A percentile compares a stretch with the other conserved stretches of the same genome.
These are phyloP conservation scores for Protonemura montana DNA, from an alignment of 2,888 invertebrate species.

Conservation along the genomic window DNA sequence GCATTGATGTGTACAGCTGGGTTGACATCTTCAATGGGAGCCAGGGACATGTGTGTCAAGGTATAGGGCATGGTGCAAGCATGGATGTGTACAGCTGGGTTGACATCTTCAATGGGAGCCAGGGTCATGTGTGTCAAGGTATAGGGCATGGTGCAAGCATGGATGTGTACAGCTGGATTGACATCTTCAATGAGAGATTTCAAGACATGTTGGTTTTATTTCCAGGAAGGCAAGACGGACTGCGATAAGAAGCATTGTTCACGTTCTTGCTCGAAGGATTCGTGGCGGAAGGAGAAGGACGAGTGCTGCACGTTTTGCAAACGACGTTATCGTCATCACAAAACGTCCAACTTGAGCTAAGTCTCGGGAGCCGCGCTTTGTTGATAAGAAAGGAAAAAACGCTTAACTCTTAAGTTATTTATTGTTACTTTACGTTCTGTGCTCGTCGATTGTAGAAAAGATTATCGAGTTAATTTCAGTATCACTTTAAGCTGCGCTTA, in stretches of 20 bases:
- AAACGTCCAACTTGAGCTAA: conserved; percentile 38
- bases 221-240: conserved; percentile 80
- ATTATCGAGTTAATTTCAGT: neutral
- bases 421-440: neutral
- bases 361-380: conserved; percentile 43
- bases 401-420: neutral
- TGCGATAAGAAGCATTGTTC: conserved; percentile 84
- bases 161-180: too few species aligned
- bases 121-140: too few species aligned
- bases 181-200: too few species aligned
- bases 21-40: too few species aligned
- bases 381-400: conserved; percentile 46
- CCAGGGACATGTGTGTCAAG: too few species aligned
- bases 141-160: too few species aligned
- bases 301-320: conserved; percentile 68
- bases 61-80: too few species aligned
- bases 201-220: neutral
- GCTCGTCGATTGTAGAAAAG: neutral
- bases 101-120: too few species aligned
- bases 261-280: conserved; percentile 69
- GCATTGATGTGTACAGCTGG: too few species aligned
- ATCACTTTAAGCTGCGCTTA: neutral
- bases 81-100: too few species aligned
- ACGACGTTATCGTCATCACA: conserved; percentile 62
- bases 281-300: conserved; percentile 59